Evolutionary conservation across 2,113 vertebrate genomes (phyloP), one percentile per base, ranked within the genome.

Genomic region (Motacilla alba): DNA sequence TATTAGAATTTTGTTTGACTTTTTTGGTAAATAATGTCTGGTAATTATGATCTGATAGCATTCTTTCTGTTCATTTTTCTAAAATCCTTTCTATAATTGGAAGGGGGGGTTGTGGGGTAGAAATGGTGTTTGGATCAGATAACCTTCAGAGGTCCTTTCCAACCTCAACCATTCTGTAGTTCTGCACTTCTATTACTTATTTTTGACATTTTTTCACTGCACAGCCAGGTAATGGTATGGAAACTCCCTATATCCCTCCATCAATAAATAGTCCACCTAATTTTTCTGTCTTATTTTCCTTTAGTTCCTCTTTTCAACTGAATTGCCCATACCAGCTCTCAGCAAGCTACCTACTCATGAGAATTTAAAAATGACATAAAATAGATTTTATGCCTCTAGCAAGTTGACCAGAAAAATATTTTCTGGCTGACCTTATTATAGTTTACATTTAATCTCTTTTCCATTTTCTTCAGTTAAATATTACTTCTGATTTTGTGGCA

Each of bases 61-160:
- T 56, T 44, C 15, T 84, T 94, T 60, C 27, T 52, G 8, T 77
- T 31, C 1, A 21, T 56, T 73, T 68, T 83, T 17, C 20, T 7
- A 37, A 78, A 87, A 11, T 15, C 1, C 15, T 50, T 64, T 55
- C 17, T 70, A 16, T 22, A 78, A 53, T 0, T 70, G 30, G 13
- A 62, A 62, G 16, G 11, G 17, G 18, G 2, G 5, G 3, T 6
- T 11, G 0, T 19, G n/a, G 14, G 8, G 4, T 2, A 3, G 16
- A 2, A 1, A 7, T 2, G 20, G 4, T 44, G 5, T 19, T 55
- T 58, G 24, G 7, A 53, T 60, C 11, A 83, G 43, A 49, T 41
- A 31, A 43, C 12, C 5, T 83, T 18, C 35, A 86, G 47, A 73
- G 4, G 18, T 79, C 15, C 37, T 80, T 87, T 76, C 19, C 24